Evolutionary conservation across 2,113 vertebrate species (phyloP).

Genomic region (Urocitellus parryii): DNA sequence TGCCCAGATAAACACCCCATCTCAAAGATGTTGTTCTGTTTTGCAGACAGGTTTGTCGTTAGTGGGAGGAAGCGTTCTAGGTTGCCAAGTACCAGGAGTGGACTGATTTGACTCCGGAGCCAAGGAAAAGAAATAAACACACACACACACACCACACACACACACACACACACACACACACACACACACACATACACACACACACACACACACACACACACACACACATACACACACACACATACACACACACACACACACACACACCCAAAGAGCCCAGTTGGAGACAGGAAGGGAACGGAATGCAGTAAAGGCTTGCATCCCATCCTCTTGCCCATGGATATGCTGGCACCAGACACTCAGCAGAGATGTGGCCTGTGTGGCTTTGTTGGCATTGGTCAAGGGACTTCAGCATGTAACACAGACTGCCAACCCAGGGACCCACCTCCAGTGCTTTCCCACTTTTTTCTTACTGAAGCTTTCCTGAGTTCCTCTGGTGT

Average conservation of each 20-base stretch:
- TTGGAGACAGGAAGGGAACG: constrained; percentile 72
- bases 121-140: constrained; percentile 75
- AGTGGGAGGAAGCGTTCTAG: constrained; percentile 78
- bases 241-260: constrained; percentile 67
- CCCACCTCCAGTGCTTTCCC: background rate
- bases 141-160: constrained; percentile 50
- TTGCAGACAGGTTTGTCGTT: constrained; percentile 84
- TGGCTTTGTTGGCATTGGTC: background rate
- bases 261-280: constrained; percentile 53
- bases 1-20: constrained; percentile 86
- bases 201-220: constrained; percentile 69
- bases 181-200: constrained; percentile 61
- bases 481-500: background rate
- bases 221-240: constrained; percentile 55
- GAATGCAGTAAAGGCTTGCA: constrained; percentile 61
- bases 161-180: constrained; percentile 67
- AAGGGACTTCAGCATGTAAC: constrained; percentile 26
- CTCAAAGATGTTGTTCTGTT: constrained; percentile 87
- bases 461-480: background rate
- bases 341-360: constrained; percentile 34
- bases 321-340: constrained; percentile 55
- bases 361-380: background rate
- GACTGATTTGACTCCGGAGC: constrained; percentile 81
- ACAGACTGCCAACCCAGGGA: background rate
- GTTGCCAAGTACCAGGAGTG: constrained; percentile 81